A percentile compares a stretch with the other conserved stretches of the same genome.
Conservation (phyloP, 2,888 invertebrate species). For the Metallyticus violacea region DNA sequence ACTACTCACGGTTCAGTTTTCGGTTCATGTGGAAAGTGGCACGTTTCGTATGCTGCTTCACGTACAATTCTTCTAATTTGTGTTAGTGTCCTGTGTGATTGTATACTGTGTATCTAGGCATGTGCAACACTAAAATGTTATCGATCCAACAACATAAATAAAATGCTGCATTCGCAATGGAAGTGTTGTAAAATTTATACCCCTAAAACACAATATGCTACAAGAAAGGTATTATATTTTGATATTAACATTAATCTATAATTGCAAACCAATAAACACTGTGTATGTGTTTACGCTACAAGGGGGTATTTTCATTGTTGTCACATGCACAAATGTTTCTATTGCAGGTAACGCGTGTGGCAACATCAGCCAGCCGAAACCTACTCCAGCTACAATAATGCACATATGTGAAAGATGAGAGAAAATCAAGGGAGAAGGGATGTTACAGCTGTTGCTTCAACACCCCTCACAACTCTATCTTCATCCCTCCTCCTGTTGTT, state of each 20-base stretch:
- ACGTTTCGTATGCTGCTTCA: not conserved
- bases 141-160: not conserved
- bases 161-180: not conserved
- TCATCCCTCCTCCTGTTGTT: constrained; percentile 12
- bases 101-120: not conserved
- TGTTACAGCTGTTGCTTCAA: constrained; percentile 11
- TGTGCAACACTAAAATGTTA: not conserved
- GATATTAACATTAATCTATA: not conserved
- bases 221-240: not conserved
- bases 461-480: not conserved
- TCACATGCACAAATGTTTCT: no score
- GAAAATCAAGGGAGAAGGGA: constrained; percentile 27
- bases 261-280: no score
- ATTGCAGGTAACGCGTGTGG: not conserved
- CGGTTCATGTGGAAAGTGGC: not conserved
- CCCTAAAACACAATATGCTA: not conserved
- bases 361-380: not conserved
- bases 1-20: not conserved
- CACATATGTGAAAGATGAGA: constrained; percentile 33
- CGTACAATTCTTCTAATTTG: not conserved
- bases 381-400: constrained; percentile 20
- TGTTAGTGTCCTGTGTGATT: not conserved
- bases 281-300: no score
- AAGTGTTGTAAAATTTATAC: not conserved
- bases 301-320: no score